phyloP scores from a whole-genome alignment of 2,113 vertebrate species.

The Alosa alosa region DNA sequence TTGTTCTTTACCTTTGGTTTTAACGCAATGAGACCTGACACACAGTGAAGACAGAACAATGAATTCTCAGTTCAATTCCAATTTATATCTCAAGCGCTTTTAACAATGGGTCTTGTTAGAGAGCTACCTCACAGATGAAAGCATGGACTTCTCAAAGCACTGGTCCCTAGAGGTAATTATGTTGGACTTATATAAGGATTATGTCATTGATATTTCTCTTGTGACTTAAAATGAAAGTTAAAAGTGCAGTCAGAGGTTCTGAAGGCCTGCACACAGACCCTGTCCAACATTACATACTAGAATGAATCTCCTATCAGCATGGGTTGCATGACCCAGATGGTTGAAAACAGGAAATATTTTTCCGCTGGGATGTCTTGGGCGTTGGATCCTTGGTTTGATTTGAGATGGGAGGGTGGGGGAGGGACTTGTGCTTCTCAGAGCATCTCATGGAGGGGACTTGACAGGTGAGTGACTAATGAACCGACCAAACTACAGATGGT shows the following conservation, averaged over 20 bases:
- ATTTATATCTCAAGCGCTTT: constrained; percentile 4
- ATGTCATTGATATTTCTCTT: not conserved
- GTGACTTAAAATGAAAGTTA: not conserved
- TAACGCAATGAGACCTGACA: not conserved
- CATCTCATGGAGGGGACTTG: constrained; percentile 26
- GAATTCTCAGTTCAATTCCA: not conserved
- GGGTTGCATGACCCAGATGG: not conserved
- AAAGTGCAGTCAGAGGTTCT: not conserved
- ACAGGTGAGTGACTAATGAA: constrained; percentile 37
- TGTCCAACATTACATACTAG: not conserved
- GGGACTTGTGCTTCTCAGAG: not conserved
- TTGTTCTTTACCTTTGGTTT: not conserved
- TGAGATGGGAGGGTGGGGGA: not conserved
- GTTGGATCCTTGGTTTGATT: not conserved
- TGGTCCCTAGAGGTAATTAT: not conserved
- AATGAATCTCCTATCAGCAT: not conserved
- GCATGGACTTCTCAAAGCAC: not conserved
- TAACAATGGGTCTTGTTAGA: not conserved
- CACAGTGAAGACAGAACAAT: constrained; percentile 7
- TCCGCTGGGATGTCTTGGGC: not conserved
- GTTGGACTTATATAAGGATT: not conserved
- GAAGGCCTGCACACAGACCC: not conserved
- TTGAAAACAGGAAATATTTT: not conserved
- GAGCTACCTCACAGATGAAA: not conserved
- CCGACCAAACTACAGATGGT: constrained; percentile 21